These are phyloP conservation scores for Nomada ferruginata DNA, from an alignment of 2,888 invertebrate species.

Conservation along the genomic window DNA sequence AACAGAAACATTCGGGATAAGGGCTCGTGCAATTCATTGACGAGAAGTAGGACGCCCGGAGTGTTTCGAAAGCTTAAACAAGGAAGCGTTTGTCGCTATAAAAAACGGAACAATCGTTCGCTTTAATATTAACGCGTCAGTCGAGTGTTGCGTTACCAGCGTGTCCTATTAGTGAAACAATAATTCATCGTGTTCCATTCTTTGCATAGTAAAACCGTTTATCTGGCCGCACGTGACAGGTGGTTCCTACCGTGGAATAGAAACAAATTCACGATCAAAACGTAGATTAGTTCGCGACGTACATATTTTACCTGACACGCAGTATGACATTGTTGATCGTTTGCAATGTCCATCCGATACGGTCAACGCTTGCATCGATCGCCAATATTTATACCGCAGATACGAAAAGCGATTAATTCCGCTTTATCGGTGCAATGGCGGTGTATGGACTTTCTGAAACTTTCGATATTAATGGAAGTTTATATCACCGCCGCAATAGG, in stretches of 20 bases:
- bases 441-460: constrained; percentile 18
- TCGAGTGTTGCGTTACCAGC: constrained; percentile 37
- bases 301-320: constrained; percentile 59
- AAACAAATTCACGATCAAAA: constrained; percentile 65
- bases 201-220: constrained; percentile 56
- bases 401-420: constrained; percentile 46
- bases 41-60: constrained; percentile 2
- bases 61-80: neutral
- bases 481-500: neutral
- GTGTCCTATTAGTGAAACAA: constrained; percentile 62
- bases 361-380: constrained; percentile 55
- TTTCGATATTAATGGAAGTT: constrained; percentile 23
- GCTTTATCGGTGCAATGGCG: neutral
- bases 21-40: constrained; percentile 8
- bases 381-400: constrained; percentile 47
- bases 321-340: constrained; percentile 55
- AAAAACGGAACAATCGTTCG: constrained; percentile 23
- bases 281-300: constrained; percentile 60
- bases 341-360: constrained; percentile 49
- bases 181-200: constrained; percentile 60
- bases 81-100: constrained; percentile 19
- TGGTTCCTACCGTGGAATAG: constrained; percentile 60
- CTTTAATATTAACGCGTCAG: constrained; percentile 18
- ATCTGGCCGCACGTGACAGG: constrained; percentile 59
- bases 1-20: neutral